Percentiles rank a stretch among this genome's conserved stretches.
Conservation (phyloP, 2,797 vertebrate species). For the Scolopax bukidnonensis region DNA sequence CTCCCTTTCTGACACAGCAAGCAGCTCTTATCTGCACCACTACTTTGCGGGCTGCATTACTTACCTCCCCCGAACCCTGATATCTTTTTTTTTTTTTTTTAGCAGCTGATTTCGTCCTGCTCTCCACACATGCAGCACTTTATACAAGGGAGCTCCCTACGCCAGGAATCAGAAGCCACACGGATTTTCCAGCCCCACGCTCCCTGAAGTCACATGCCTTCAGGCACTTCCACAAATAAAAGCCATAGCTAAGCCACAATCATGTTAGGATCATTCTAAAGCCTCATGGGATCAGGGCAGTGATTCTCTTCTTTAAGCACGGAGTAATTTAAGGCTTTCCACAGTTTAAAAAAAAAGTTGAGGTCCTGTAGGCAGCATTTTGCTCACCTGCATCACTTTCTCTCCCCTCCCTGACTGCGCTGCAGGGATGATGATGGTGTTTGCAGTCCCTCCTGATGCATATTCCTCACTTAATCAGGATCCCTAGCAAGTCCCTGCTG, state of each 20-base stretch:
- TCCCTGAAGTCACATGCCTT: constrained; percentile 23
- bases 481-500: not conserved
- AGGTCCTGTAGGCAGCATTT: not conserved
- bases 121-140: accelerated
- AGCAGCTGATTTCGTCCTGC: not conserved
- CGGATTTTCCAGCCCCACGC: not conserved
- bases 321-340: constrained; percentile 36
- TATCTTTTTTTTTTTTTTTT: not conserved
- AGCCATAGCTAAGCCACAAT: constrained; percentile 58
- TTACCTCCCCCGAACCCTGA: not conserved
- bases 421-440: not conserved
- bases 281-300: constrained; percentile 6
- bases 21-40: not conserved
- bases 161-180: not conserved
- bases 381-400: not conserved
- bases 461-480: not conserved
- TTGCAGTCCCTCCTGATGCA: not conserved
- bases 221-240: constrained; percentile 56
- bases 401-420: not conserved
- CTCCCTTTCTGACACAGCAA: not conserved
- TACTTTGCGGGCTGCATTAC: not conserved
- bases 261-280: constrained; percentile 21
- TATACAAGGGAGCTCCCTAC: not conserved
- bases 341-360: not conserved
- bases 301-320: constrained; percentile 26